A percentile compares a stretch with the other conserved stretches of the same genome.
Evolutionary conservation across 2,888 invertebrate genomes (phyloP).

Genomic region (Dermolepida albohirtum): DNA sequence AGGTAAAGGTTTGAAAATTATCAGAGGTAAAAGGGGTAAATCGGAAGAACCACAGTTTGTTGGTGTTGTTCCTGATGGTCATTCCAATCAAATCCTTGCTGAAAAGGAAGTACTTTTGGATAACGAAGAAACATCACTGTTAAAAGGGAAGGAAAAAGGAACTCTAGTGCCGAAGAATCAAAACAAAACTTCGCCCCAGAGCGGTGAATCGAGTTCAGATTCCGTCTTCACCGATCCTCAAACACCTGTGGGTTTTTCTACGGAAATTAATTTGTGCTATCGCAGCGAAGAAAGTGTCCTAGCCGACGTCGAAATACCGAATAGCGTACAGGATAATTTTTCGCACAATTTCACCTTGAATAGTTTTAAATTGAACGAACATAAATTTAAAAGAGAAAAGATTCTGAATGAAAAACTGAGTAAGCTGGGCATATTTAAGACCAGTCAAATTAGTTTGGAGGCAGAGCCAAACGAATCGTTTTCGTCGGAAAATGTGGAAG

Average conservation of each 20-base stretch:
- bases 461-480: constrained; percentile 57
- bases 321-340: constrained; percentile 51
- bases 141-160: constrained; percentile 42
- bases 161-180: constrained; percentile 43
- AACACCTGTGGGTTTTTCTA: constrained; percentile 69
- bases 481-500: constrained; percentile 56
- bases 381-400: constrained; percentile 58
- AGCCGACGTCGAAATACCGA: constrained; percentile 56
- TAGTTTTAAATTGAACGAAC: constrained; percentile 63
- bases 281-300: constrained; percentile 71
- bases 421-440: constrained; percentile 63
- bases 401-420: constrained; percentile 58
- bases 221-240: constrained; percentile 83
- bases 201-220: constrained; percentile 74
- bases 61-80: constrained; percentile 55
- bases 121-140: constrained; percentile 29
- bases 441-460: constrained; percentile 64
- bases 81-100: constrained; percentile 39
- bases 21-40: constrained; percentile 63
- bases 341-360: constrained; percentile 59
- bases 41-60: constrained; percentile 58
- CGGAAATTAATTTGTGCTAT: constrained; percentile 74
- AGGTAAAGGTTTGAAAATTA: constrained; percentile 70
- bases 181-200: constrained; percentile 63
- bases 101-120: constrained; percentile 22